Evolutionary conservation across 23 tunicate species (phyloP), one percentile per base, ranked within the genome.

Genomic region (Clavelina lepadiformis): DNA sequence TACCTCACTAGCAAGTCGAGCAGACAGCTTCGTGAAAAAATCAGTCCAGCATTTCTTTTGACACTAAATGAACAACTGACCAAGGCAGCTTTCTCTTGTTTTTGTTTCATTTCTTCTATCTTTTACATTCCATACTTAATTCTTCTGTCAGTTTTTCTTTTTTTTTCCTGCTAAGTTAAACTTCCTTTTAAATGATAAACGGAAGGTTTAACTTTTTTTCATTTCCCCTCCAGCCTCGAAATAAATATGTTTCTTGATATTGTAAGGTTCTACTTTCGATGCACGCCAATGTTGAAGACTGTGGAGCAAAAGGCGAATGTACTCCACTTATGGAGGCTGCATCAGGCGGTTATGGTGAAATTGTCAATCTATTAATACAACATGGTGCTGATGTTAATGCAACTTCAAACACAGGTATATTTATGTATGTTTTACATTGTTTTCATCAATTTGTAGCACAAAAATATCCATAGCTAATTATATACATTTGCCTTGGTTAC

Each of bases 251-350:
- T 15, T 41, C 15, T 11, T 53, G 22, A 6, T 53, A 53, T 29
- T 37, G 33, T 1, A 31, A 89, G 97, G 97, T 89, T 22, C 75
- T 89, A 28, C 60, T 89, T 24, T 32, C 80, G 0, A 77, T 80
- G 80, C 83, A 79, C 38, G 98, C 98, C 19, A 93, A 78, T 38
- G 80, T 78, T 24, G 98, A 93, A 37, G 98, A 93, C 46, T 57
- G 82, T 46, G 86, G 88, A 22, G 77, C 94, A 3, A 93, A 93
- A 63, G 98, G 98, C 31, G 98, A 83, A 47, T 83, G 92, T 38
- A 93, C 98, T 30, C 98, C 98, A 20, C 70, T 93, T 28, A 93
- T 93, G 98, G 98, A 93, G 64, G 98, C 98, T 0, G 93, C 98
- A 1, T 84, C 86, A n/a, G 92, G 92, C 15, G 98, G 98, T 24